Evolutionary conservation across 1,140 invertebrate species (phyloP), one percentile per base, ranked within the genome.

Genomic region (Amyelois transitella): DNA sequence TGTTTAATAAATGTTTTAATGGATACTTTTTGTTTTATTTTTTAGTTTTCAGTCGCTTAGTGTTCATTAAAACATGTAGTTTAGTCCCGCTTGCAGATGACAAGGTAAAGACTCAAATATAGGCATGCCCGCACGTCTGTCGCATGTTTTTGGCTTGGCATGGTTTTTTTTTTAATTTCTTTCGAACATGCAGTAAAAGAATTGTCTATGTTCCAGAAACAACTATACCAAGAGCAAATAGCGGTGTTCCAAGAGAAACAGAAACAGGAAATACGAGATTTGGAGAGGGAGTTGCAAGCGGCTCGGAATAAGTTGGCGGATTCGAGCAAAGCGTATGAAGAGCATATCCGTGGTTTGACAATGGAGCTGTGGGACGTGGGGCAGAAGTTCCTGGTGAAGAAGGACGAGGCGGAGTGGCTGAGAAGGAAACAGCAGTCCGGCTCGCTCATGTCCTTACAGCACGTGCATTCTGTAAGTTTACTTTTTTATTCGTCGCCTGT

Each of bases 341-440:
- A 87, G 3, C 91, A 92, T 60, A 89, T 91, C 12, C 79, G 84
- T 24, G 81, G 76, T 3, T 65, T 92, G 18, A 90, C 85, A 3
- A 88, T 86, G 0, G 90, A 91, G 60, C 76, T 91, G 21, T 92
- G 91, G 91, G 88, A 81, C 19, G 83, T 92, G 0, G 90, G 91
- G 1, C 91, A 92, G 62, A 91, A 90, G 59, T 85, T 91, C 32
- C 71, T 92, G 2, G 79, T 86, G 56, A 88, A 90, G 67, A 89
- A 88, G 49, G 89, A 91, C 53, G 88, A 91, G 57, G 91, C 91
- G 2, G 84, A 91, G 6, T 85, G 78, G 77, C 59, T 86, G 56
- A 70, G 77, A 47, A 73, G 72, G 57, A 76, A 75, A 20, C 77
- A 78, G 18, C 64, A 57, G 6, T 80, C 74, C 5, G 80, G 72